Percentiles rank a stretch among this genome's conserved stretches.
Conservation (phyloP, 2,113 vertebrate species). For the Corynorhinus townsendii region DNA sequence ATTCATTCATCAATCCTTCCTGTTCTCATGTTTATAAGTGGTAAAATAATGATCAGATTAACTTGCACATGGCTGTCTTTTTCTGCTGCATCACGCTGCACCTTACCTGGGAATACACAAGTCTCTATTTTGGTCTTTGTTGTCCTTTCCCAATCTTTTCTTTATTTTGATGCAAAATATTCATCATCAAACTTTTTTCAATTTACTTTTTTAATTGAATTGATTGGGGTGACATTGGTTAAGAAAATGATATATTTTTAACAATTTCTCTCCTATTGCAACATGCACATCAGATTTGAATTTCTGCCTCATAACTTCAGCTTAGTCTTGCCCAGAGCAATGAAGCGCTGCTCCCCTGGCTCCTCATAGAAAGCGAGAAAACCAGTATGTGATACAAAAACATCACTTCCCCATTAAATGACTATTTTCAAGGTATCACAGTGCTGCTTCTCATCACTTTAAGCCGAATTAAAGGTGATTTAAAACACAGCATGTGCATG, state of each 20-base stretch:
- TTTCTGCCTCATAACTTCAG: neutral
- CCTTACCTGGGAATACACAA: no score
- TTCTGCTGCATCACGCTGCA: accelerated
- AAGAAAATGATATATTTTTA: neutral
- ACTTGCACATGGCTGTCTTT: neutral
- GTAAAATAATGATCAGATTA: neutral
- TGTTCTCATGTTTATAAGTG: neutral
- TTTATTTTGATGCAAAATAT: neutral
- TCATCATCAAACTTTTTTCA: neutral
- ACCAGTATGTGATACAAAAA: accelerated
- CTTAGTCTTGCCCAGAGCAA: neutral
- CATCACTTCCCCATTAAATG: accelerated
- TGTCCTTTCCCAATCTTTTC: neutral
- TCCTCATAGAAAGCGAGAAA: neutral
- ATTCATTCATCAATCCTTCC: neutral
- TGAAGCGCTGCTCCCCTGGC: neutral
- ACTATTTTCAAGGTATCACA: neutral
- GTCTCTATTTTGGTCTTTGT: neutral
- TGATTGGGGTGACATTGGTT: neutral
- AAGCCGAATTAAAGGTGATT: neutral
- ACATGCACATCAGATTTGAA: accelerated
- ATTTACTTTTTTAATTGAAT: neutral
- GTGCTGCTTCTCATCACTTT: neutral
- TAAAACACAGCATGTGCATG: neutral
- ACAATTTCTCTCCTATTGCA: neutral